Conservation (phyloP, 2,113 vertebrate genomes). For the Vicugna pacos region DNA sequence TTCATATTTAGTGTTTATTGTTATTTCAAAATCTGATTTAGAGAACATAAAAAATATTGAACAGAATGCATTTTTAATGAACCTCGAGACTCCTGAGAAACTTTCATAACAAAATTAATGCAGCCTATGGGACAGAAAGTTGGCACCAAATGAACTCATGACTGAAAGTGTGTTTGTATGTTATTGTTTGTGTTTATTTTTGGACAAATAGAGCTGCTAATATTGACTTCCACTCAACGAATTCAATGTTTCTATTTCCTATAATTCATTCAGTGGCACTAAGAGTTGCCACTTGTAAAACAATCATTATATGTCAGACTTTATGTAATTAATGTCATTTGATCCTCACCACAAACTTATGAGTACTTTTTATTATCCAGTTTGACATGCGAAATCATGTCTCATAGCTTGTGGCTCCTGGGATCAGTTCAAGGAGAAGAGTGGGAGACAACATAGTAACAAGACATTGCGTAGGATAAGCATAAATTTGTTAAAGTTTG, state of each 20-base stretch:
- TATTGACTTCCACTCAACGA: not conserved
- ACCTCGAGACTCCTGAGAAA: not conserved
- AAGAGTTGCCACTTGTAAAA: not conserved
- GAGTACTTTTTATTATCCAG: not conserved
- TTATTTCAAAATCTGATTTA: conserved; percentile 28
- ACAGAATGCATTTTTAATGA: not conserved
- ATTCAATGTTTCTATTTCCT: not conserved
- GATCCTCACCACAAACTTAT: not conserved
- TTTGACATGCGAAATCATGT: not conserved
- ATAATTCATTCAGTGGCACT: not conserved
- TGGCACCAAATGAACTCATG: not conserved
- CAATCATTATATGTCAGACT: not conserved
- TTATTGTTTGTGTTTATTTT: not conserved
- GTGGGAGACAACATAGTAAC: not conserved
- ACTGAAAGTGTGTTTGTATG: not conserved
- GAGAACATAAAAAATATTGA: not conserved
- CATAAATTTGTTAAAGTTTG: not conserved
- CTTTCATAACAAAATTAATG: not conserved
- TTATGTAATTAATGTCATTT: not conserved
- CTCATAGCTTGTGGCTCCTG: not conserved
- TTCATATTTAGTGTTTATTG: not conserved
- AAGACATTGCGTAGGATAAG: not conserved
- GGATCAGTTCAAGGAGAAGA: not conserved
- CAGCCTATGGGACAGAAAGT: not conserved
- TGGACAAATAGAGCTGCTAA: not conserved